phyloP scores from a whole-genome alignment of 1,140 invertebrate genomes.

The Papilio machaon region DNA sequence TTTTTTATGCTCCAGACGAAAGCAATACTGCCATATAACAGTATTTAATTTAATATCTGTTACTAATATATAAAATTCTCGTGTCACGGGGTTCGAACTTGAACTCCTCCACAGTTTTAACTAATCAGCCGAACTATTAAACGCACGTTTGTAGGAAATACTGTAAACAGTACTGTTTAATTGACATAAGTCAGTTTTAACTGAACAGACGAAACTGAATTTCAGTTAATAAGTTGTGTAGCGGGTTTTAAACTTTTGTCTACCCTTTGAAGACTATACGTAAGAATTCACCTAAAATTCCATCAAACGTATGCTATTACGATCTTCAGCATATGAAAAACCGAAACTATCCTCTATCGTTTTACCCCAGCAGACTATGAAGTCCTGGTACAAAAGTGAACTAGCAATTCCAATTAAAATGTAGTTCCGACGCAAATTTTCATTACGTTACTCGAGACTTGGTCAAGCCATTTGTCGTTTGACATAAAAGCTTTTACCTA shows the following conservation, averaged over 20 bases:
- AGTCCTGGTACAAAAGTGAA: slow-evolving; percentile 8
- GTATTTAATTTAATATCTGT: neutral
- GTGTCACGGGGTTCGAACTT: too few relatives aligned
- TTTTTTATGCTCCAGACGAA: too few relatives aligned
- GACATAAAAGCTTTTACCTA: neutral
- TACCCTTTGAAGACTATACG: too few relatives aligned
- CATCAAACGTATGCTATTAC: neutral
- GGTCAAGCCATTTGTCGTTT: neutral
- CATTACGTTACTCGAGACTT: slow-evolving; percentile 7
- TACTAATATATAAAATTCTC: neutral
- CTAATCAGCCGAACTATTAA: too few relatives aligned
- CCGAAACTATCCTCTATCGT: neutral
- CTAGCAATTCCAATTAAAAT: slow-evolving; percentile 7
- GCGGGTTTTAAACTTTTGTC: too few relatives aligned
- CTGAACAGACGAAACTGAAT: too few relatives aligned
- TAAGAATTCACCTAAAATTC: neutral
- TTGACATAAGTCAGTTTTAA: too few relatives aligned
- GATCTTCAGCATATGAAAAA: neutral
- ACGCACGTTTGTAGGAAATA: too few relatives aligned
- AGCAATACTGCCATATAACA: neutral
- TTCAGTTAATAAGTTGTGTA: too few relatives aligned
- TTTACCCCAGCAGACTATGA: neutral
- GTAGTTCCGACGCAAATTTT: slow-evolving; percentile 4
- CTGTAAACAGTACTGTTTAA: too few relatives aligned
- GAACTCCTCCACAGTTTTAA: too few relatives aligned